Evolutionary conservation across 2,113 vertebrate species (phyloP).

Genomic region (Tiliqua scincoides): DNA sequence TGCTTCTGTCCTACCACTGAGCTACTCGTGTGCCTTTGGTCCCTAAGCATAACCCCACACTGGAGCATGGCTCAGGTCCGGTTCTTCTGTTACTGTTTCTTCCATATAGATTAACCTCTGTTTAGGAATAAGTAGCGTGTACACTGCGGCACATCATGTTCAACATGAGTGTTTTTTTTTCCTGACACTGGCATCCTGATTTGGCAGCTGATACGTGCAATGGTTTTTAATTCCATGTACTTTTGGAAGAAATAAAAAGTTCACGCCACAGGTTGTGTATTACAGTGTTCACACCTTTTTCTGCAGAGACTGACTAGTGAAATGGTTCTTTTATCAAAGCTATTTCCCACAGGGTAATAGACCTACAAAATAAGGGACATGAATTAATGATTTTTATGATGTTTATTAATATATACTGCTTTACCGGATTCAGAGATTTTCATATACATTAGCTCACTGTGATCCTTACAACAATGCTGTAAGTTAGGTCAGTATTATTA

Average conservation of each 20-base stretch:
- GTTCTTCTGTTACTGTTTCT: neutral
- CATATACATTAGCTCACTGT: neutral
- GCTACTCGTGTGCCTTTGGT: too few species aligned
- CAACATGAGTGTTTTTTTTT: neutral
- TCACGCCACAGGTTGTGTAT: neutral
- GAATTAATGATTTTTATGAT: neutral
- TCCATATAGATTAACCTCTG: neutral
- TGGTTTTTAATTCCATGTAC: neutral
- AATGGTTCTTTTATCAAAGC: neutral
- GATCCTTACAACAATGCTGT: neutral
- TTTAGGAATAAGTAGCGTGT: neutral
- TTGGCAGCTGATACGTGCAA: neutral
- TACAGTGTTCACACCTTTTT: neutral
- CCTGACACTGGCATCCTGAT: neutral
- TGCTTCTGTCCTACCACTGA: neutral
- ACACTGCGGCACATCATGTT: too few species aligned
- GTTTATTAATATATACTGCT: neutral
- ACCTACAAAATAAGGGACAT: neutral
- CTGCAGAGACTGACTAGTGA: neutral
- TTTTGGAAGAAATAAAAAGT: neutral
- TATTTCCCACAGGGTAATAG: neutral
- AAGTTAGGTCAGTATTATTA: neutral
- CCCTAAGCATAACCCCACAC: neutral
- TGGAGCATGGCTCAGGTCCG: neutral
- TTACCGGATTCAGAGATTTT: neutral